Conservation (phyloP, 2,888 invertebrate species). For the Acrobasis repandana region DNA sequence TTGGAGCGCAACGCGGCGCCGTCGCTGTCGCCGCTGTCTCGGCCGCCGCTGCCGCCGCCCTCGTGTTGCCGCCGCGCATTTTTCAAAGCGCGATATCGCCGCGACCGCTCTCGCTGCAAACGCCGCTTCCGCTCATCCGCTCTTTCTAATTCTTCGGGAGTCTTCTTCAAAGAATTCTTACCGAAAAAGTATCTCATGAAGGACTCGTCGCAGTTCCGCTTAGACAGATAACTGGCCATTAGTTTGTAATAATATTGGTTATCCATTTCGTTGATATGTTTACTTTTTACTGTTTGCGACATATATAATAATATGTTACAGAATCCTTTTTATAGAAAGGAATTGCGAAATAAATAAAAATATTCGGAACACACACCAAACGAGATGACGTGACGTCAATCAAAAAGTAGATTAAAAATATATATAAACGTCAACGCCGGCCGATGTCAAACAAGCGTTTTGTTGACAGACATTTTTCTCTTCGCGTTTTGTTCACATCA, state of each 20-base stretch:
- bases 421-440: conserved; percentile 23
- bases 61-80: conserved; percentile 75
- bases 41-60: conserved; percentile 51
- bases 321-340: conserved; percentile 27
- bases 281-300: conserved; percentile 25
- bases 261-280: conserved; percentile 53
- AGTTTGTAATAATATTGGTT: conserved; percentile 78
- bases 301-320: conserved; percentile 6
- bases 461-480: too few species aligned
- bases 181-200: conserved; percentile 79
- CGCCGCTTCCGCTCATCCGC: conserved; percentile 75
- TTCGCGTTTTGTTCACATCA: too few species aligned
- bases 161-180: conserved; percentile 71
- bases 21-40: conserved; percentile 46
- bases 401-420: conserved; percentile 27
- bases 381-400: conserved; percentile 68
- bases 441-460: neutral
- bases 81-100: conserved; percentile 72
- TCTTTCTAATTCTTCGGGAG: conserved; percentile 72
- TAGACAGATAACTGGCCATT: conserved; percentile 77
- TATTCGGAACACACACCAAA: conserved; percentile 66
- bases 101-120: conserved; percentile 70
- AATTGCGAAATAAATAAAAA: conserved; percentile 80
- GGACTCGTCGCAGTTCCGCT: conserved; percentile 78
- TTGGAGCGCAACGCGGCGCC: conserved; percentile 53